These are phyloP conservation scores for Zaprionus lachaisei DNA, from an alignment of 1,140 invertebrate species.

Conservation along the genomic window DNA sequence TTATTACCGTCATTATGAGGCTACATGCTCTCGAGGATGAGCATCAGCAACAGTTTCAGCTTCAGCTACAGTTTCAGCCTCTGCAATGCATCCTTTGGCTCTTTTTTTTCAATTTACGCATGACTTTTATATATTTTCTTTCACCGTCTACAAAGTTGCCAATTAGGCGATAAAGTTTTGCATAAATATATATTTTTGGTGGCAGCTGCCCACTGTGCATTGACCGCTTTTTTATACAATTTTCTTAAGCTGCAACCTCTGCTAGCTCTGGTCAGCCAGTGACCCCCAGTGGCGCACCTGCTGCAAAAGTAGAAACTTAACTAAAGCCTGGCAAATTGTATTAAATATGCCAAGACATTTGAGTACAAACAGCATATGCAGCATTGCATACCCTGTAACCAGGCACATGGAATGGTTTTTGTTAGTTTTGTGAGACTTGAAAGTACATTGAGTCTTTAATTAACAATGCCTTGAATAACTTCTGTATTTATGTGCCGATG, in stretches of 20 bases:
- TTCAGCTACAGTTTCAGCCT: neutral
- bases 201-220: constrained; percentile 31
- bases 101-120: constrained; percentile 42
- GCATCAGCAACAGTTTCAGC: neutral
- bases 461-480: too few species aligned
- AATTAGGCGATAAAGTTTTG: constrained; percentile 66
- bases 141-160: constrained; percentile 73
- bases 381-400: neutral
- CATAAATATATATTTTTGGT: constrained; percentile 25
- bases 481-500: too few species aligned
- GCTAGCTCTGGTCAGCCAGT: constrained; percentile 27
- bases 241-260: neutral
- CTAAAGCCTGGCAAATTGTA: neutral
- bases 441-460: too few species aligned
- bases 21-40: constrained; percentile 40
- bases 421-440: neutral
- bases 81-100: constrained; percentile 1
- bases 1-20: constrained; percentile 74
- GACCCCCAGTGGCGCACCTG: constrained; percentile 34
- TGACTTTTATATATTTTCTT: constrained; percentile 27
- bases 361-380: neutral
- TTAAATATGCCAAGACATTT: neutral
- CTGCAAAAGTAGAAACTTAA: constrained; percentile 17
- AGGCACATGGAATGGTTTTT: neutral
- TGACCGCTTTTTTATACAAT: constrained; percentile 16